Evolutionary conservation across 2,797 vertebrate genomes (phyloP), one percentile per base, ranked within the genome.

Genomic region (Oceanodroma leucorhoa): DNA sequence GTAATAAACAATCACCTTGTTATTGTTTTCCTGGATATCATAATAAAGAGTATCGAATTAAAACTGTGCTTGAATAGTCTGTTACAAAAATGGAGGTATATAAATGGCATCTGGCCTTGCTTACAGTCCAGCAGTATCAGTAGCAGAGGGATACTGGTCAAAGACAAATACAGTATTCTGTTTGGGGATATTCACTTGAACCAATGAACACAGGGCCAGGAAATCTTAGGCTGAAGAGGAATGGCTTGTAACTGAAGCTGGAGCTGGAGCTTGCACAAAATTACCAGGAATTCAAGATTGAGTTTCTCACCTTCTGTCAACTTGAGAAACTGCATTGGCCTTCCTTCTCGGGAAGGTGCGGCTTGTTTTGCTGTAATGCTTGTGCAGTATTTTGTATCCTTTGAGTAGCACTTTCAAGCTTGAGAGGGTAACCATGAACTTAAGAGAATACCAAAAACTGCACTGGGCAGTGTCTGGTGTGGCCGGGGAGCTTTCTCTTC

Each of bases 1-100:
- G 96, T 96, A 94, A 94, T 95, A 82, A 96, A 64, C 93, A 92
- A 88, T 95, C 92, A 84, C 86, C 66, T 95, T 96, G 94, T 93
- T 94, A 82, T 34, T 69, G 70, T 97, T 95, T 93, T 95, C 80
- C 88, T 95, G 93, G 95, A 86, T 96, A 95, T 95, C 62, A 66
- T 77, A 96, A 96, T 97, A 95, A 97, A 97, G 57, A 95, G 34
- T 87, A 85, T 95, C 9, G 0, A 95, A 95, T 95, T 66, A 67
- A 97, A 95, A 83, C 78, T 65, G 83, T 85, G 73, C 96, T 85
- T 57, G 83, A 73, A 92, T 64, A 96, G 71, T 97, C 81, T 96
- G 89, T 97, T 95, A 77, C 34, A 46, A 55, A 88, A 87, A 24
- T 14, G 11, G 83, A 94, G 72, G 62, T 18, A 8, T 13, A 9